phyloP scores from a whole-genome alignment of 2,888 invertebrate genomes.

The Frankliniella fusca region DNA sequence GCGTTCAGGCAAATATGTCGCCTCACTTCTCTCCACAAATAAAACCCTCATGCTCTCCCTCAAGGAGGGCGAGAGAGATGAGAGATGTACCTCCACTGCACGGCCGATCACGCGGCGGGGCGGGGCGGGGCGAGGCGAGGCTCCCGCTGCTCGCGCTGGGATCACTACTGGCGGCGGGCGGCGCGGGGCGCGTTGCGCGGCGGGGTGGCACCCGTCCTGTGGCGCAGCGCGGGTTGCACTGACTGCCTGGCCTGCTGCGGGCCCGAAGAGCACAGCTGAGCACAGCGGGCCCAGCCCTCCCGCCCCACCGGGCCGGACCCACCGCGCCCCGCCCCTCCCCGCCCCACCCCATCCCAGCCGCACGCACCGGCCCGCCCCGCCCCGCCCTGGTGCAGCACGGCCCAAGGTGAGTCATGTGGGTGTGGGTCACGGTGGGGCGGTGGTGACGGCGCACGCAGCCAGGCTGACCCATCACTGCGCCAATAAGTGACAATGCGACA shows the following conservation, averaged over 20 bases:
- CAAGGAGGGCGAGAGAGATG: not conserved
- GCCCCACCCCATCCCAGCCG: not conserved
- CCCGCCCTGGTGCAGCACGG: not conserved
- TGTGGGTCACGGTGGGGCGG: not conserved
- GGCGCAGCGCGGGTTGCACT: slow-evolving; percentile 1
- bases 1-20: no score
- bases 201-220: not conserved
- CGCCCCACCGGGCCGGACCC: not conserved
- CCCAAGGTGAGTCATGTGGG: slow-evolving; percentile 17
- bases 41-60: no score
- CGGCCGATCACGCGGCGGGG: not conserved
- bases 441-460: not conserved
- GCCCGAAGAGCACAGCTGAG: not conserved
- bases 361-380: not conserved
- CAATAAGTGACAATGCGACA: not conserved
- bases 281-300: no score
- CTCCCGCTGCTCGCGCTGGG: not conserved
- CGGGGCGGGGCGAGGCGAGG: not conserved
- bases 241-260: not conserved
- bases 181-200: not conserved
- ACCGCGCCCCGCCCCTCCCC: not conserved
- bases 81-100: not conserved
- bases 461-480: not conserved
- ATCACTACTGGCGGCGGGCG: not conserved
- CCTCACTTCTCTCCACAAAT: no score